Conservation (phyloP, 2,888 invertebrate species). For the Caenorhabditis virilis region DNA sequence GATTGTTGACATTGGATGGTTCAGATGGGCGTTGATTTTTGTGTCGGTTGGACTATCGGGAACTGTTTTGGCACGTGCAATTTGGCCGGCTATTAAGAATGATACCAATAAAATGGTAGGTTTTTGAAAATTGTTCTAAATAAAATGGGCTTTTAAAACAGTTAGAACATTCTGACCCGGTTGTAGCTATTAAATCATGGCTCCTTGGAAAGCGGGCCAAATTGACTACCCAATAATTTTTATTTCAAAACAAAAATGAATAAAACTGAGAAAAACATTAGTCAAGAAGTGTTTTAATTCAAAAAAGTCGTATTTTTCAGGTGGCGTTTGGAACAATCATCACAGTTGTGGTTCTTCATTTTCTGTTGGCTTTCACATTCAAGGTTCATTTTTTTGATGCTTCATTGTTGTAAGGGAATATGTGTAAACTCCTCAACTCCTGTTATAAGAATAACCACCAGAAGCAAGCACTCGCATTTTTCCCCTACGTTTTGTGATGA, state of each 20-base stretch:
- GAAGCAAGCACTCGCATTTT: too few relatives aligned
- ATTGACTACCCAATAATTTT: too few relatives aligned
- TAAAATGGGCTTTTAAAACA: too few relatives aligned
- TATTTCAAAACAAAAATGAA: background rate
- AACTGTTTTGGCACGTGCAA: slow-evolving; percentile 81
- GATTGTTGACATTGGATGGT: slow-evolving; percentile 79
- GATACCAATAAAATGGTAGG: slow-evolving; percentile 70
- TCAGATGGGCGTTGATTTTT: slow-evolving; percentile 86
- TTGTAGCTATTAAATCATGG: too few relatives aligned
- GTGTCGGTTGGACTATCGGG: slow-evolving; percentile 84
- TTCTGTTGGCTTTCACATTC: slow-evolving; percentile 83
- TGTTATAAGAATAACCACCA: too few relatives aligned
- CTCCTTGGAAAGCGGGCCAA: too few relatives aligned
- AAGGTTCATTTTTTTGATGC: slow-evolving; percentile 73
- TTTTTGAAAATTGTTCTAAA: too few relatives aligned
- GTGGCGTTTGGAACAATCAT: slow-evolving; percentile 76
- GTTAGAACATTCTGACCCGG: too few relatives aligned
- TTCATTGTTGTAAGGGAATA: too few relatives aligned
- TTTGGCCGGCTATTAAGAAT: slow-evolving; percentile 78
- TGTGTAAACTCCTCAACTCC: too few relatives aligned
- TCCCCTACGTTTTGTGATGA: too few relatives aligned
- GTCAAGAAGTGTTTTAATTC: background rate
- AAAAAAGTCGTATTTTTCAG: slow-evolving; percentile 64
- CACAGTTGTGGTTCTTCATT: slow-evolving; percentile 80
- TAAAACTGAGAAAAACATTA: background rate